These are phyloP conservation scores for Calliopum simillimum DNA, from an alignment of 2,888 invertebrate species.

Conservation along the genomic window DNA sequence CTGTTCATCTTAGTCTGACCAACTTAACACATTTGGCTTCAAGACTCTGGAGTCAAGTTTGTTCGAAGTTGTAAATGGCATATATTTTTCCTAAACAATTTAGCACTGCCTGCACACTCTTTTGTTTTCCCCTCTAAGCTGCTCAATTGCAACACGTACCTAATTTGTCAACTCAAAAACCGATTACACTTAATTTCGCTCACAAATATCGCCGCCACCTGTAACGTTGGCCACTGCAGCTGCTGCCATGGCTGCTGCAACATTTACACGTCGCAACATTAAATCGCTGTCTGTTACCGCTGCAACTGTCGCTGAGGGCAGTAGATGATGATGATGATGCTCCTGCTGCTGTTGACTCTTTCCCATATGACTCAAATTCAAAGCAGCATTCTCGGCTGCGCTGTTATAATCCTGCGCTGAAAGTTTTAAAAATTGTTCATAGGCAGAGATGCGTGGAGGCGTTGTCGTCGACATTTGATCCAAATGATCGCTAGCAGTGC, in stretches of 20 bases:
- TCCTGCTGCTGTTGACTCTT: conserved; percentile 20
- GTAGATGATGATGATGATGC: conserved; percentile 39
- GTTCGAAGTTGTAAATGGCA: too few relatives aligned
- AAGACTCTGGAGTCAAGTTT: too few relatives aligned
- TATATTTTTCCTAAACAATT: too few relatives aligned
- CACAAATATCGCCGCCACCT: conserved; percentile 45
- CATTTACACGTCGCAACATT: conserved; percentile 43
- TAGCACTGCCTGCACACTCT: too few relatives aligned
- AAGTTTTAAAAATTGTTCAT: conserved; percentile 59
- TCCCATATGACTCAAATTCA: conserved; percentile 39
- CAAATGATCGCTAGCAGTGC: conserved; percentile 19
- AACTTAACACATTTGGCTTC: too few relatives aligned
- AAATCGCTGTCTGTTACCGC: conserved; percentile 46
- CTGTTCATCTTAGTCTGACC: too few relatives aligned
- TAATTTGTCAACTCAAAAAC: too few relatives aligned
- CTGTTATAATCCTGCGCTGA: conserved; percentile 51
- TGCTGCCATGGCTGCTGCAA: conserved; percentile 48
- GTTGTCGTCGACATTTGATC: conserved; percentile 17
- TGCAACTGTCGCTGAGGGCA: conserved; percentile 9
- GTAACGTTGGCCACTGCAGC: conserved; percentile 44
- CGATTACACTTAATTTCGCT: conserved; percentile 42
- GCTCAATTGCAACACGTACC: too few relatives aligned
- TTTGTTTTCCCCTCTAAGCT: too few relatives aligned
- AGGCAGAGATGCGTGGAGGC: conserved; percentile 52
- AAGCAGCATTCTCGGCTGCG: conserved; percentile 36